phyloP scores from a whole-genome alignment of 2,888 invertebrate species.

The Drosophila ezoana region DNA sequence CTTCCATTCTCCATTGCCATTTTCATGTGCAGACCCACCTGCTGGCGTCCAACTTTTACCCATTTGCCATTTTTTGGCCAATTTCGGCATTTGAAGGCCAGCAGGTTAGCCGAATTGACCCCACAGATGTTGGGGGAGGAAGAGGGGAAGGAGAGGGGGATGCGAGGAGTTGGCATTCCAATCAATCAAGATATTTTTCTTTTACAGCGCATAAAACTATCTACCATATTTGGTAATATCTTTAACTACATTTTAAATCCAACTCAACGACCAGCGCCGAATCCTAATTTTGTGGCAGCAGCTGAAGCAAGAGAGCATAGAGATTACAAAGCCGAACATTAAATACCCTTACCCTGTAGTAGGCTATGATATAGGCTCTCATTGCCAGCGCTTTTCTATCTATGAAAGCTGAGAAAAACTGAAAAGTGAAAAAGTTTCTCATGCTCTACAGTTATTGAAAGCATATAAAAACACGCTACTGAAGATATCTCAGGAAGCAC shows the following conservation, averaged over 20 bases:
- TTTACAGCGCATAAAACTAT: constrained; percentile 10
- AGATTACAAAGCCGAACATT: not conserved
- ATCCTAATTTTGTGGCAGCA: not conserved
- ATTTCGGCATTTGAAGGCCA: constrained; percentile 30
- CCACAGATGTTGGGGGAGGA: not conserved
- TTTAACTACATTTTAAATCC: constrained; percentile 1
- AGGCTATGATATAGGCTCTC: too few species aligned
- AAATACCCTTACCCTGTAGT: not conserved
- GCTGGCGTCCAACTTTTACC: constrained; percentile 44
- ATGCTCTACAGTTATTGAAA: too few species aligned
- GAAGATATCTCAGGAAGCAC: too few species aligned
- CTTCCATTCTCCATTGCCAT: constrained; percentile 22
- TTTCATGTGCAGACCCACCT: constrained; percentile 23
- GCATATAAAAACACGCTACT: too few species aligned
- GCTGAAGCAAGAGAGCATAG: not conserved
- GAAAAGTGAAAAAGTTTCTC: too few species aligned
- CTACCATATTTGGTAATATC: constrained; percentile 5
- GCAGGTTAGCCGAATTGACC: constrained; percentile 39
- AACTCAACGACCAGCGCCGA: not conserved
- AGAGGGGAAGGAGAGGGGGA: too few species aligned
- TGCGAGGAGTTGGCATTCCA: constrained; percentile 23
- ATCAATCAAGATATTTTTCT: constrained; percentile 23
- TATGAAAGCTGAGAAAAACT: too few species aligned
- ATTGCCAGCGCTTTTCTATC: too few species aligned
- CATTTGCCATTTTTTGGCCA: constrained; percentile 21